Evolutionary conservation across 2,113 vertebrate species (phyloP).

Genomic region (Sus scrofa): T2T-Sscrofa CM000812.6:210892001-210892500

Average conservation of each 20-base stretch:
- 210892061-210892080: background rate
- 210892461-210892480: background rate
- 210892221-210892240: background rate
- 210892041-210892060: background rate
- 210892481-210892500: background rate
- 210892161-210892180: background rate
- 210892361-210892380: background rate
- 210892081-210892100: background rate
- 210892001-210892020: conserved; percentile 9
- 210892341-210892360: background rate
- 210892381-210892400: background rate
- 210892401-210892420: background rate
- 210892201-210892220: background rate
- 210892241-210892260: background rate
- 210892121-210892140: background rate
- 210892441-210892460: background rate
- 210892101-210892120: background rate
- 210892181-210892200: background rate
- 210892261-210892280: background rate
- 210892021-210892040: background rate
- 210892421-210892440: background rate
- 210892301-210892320: background rate
- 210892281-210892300: background rate
- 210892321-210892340: background rate
- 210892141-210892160: background rate